phyloP scores from a whole-genome alignment of 2,888 invertebrate genomes.

The Byasa hedistus region DNA sequence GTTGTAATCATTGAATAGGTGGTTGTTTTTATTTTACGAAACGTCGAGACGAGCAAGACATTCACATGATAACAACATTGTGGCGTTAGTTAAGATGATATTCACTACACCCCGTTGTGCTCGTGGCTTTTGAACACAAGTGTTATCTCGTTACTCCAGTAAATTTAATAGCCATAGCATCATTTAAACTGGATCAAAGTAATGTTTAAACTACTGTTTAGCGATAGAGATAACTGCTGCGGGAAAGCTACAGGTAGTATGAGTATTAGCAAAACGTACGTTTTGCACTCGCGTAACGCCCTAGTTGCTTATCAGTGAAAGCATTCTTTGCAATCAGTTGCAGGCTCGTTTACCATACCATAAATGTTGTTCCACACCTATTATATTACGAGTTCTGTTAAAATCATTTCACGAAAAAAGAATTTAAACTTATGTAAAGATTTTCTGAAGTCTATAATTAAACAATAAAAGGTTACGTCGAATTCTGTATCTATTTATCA shows the following conservation, averaged over 20 bases:
- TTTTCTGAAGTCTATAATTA: neutral
- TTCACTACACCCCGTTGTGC: too few species aligned
- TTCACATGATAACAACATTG: too few species aligned
- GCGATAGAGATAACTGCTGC: neutral
- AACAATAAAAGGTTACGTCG: neutral
- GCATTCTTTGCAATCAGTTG: conserved; percentile 24
- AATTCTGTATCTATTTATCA: too few species aligned
- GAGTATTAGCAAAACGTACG: conserved; percentile 3
- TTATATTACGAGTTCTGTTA: neutral
- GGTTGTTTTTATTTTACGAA: too few species aligned
- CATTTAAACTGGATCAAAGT: neutral
- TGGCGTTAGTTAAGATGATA: too few species aligned
- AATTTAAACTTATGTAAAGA: neutral
- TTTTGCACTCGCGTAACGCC: conserved; percentile 1
- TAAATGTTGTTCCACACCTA: conserved; percentile 1
- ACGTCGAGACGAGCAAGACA: too few species aligned
- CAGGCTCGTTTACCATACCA: conserved; percentile 1
- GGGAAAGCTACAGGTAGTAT: neutral
- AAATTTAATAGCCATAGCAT: too few species aligned
- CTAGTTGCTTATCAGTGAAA: conserved; percentile 26
- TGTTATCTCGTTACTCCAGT: too few species aligned
- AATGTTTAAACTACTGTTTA: neutral
- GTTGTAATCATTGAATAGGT: too few species aligned
- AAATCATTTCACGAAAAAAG: neutral
- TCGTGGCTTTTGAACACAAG: too few species aligned